Evolutionary conservation across 2,888 invertebrate genomes (phyloP).

Genomic region (Dione juno): DNA sequence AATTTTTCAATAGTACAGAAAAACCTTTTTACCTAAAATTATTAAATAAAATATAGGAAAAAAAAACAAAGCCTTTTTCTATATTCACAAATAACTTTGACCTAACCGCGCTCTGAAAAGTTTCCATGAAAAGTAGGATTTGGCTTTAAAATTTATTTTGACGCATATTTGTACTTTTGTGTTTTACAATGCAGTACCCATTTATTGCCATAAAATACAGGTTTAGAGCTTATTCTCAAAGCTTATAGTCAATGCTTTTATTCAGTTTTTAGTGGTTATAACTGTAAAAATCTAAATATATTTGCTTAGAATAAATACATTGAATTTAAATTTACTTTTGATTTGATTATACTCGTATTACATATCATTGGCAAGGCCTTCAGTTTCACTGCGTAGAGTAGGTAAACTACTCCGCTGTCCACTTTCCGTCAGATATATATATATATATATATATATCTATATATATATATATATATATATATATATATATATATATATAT

Average conservation of each 20-base stretch:
- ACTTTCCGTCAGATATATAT: too few species aligned
- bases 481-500: too few species aligned
- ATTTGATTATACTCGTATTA: too few species aligned
- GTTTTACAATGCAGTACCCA: neutral
- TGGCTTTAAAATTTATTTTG: neutral
- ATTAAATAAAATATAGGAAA: neutral
- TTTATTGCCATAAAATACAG: neutral
- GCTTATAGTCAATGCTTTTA: neutral
- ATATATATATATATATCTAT: too few species aligned
- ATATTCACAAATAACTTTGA: conserved; percentile 1
- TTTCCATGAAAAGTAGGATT: conserved; percentile 4
- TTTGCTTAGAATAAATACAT: neutral
- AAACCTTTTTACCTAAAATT: neutral
- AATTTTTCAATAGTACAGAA: neutral
- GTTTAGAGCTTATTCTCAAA: neutral
- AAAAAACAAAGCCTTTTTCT: conserved; percentile 6
- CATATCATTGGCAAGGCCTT: too few species aligned
- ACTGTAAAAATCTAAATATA: neutral
- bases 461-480: too few species aligned
- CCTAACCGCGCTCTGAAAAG: conserved; percentile 9
- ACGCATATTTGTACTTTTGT: conserved; percentile 12
- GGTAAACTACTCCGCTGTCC: too few species aligned
- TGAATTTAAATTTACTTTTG: too few species aligned
- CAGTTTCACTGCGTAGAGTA: too few species aligned
- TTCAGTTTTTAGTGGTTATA: neutral